Percentiles rank a stretch among this genome's conserved stretches.
phyloP scores from a whole-genome alignment of 2,113 vertebrate genomes.

The Zosterops lateralis region DNA sequence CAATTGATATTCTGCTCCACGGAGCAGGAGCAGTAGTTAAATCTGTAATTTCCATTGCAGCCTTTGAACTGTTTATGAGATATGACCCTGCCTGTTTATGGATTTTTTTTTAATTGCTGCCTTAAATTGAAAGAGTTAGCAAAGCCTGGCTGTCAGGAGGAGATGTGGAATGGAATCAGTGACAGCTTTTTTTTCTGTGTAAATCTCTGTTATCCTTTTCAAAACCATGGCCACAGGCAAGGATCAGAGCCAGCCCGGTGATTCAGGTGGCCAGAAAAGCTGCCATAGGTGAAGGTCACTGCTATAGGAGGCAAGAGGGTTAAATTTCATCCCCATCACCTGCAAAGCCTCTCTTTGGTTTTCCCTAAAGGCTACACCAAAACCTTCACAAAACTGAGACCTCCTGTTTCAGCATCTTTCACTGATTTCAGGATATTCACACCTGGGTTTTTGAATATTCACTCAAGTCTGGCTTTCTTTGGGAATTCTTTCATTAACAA shows the following conservation, averaged over 20 bases:
- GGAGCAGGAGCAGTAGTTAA: neutral
- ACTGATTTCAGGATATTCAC: neutral
- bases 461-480: neutral
- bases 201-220: neutral
- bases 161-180: neutral
- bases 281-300: neutral
- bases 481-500: neutral
- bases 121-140: neutral
- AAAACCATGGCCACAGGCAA: neutral
- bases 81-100: neutral
- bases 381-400: neutral
- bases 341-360: neutral
- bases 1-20: neutral
- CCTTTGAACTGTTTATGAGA: conserved; percentile 9
- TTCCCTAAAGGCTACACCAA: neutral
- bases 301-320: neutral
- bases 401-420: neutral
- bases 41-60: neutral
- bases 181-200: neutral
- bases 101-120: conserved; percentile 2
- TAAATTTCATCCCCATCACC: neutral
- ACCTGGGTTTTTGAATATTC: neutral
- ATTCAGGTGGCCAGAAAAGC: neutral
- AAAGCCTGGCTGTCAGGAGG: neutral
- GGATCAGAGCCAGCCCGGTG: rapidly evolving